Percentiles rank a stretch among this genome's conserved stretches.
Conservation (phyloP, 2,113 vertebrate species). For the Malaclemys terrapin region DNA sequence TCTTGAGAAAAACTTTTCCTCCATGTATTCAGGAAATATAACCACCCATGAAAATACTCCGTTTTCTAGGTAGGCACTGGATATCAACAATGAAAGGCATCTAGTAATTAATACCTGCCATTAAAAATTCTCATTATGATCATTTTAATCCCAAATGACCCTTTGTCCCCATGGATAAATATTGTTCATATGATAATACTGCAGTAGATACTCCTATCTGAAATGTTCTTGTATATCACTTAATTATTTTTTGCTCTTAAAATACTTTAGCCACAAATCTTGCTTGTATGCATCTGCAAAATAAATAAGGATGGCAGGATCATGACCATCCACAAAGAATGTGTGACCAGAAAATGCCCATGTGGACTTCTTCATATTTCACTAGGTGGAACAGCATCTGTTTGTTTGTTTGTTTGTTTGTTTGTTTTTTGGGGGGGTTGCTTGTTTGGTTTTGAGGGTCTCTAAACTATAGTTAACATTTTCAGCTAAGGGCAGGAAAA, state of each 20-base stretch:
- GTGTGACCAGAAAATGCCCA: not conserved
- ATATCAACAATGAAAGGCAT: not conserved
- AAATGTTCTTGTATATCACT: not conserved
- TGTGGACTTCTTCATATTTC: not conserved
- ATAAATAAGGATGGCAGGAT: not conserved
- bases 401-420: too few species aligned
- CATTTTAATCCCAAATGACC: not conserved
- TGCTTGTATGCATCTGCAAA: not conserved
- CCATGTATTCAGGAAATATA: not conserved
- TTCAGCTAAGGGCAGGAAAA: too few species aligned
- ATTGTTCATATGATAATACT: not conserved
- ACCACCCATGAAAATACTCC: not conserved
- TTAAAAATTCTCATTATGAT: not conserved
- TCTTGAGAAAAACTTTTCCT: not conserved
- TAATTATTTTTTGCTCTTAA: not conserved
- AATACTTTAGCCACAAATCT: not conserved
- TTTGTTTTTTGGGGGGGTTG: not conserved
- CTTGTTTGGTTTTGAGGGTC: not conserved
- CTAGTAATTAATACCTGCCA: not conserved
- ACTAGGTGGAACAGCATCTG: not conserved
- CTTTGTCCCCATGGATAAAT: not conserved
- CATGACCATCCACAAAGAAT: not conserved
- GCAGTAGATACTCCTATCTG: not conserved
- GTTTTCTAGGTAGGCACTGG: not conserved
- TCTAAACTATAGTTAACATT: not conserved